These are phyloP conservation scores for Lathronympha strigana DNA, from an alignment of 2,888 invertebrate species.

Conservation along the genomic window DNA sequence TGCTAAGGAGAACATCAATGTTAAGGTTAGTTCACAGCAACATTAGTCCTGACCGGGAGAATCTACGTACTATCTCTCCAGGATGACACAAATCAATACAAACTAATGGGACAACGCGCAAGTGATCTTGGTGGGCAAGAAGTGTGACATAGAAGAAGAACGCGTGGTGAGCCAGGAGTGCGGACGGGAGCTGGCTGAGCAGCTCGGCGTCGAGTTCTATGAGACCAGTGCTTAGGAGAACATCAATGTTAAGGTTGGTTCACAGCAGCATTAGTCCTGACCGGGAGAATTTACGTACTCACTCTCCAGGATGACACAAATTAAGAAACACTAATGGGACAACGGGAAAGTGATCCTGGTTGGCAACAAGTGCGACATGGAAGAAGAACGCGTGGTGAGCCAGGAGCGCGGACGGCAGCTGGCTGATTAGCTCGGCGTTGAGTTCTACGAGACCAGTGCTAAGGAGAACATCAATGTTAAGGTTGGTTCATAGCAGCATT, in stretches of 20 bases:
- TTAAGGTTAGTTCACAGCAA: conserved; percentile 63
- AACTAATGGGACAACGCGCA: conserved; percentile 99
- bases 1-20: conserved; percentile 99
- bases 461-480: conserved; percentile 99
- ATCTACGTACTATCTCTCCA: no score
- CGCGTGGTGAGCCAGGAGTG: conserved; percentile 98
- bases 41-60: no score
- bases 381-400: conserved; percentile 98
- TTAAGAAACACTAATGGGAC: conserved; percentile 99
- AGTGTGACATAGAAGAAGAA: conserved; percentile 99
- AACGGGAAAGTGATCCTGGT: conserved; percentile 99
- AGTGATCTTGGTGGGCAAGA: conserved; percentile 99
- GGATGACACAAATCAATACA: conserved; percentile 99
- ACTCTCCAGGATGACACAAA: conserved; percentile 97
- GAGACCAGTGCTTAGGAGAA: conserved; percentile 99
- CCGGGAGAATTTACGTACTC: no score
- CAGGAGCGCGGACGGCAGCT: conserved; percentile 98
- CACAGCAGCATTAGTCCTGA: conserved; percentile 45
- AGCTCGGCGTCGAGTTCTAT: conserved; percentile 99
- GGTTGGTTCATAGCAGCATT: conserved; percentile 77
- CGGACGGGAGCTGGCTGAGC: conserved; percentile 98
- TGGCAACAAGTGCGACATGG: conserved; percentile 99
- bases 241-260: conserved; percentile 97
- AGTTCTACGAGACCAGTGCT: conserved; percentile 99
- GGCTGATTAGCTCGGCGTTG: conserved; percentile 98